These are phyloP conservation scores for Tachina grossa DNA, from an alignment of 2,888 invertebrate species.

Conservation along the genomic window DNA sequence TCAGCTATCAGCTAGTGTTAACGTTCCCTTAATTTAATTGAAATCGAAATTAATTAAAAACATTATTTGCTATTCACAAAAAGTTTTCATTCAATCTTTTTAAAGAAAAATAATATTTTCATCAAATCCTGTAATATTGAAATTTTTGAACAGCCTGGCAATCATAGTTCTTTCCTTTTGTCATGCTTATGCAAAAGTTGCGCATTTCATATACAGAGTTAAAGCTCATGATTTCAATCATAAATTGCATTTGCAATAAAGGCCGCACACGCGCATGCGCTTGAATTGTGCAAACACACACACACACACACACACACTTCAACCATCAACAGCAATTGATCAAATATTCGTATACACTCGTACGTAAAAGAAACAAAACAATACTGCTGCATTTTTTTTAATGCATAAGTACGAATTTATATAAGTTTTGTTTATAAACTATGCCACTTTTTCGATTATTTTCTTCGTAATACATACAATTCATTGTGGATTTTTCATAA, in stretches of 20 bases:
- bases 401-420: neutral
- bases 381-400: constrained; percentile 17
- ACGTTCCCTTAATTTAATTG: no score
- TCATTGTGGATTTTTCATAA: constrained; percentile 66
- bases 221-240: constrained; percentile 73
- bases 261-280: constrained; percentile 67
- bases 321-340: constrained; percentile 36
- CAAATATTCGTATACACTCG: neutral
- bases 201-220: constrained; percentile 43
- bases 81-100: no score
- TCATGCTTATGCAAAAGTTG: constrained; percentile 59
- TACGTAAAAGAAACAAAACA: neutral
- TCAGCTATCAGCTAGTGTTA: no score
- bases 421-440: constrained; percentile 40
- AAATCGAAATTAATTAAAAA: no score
- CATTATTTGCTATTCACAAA: no score
- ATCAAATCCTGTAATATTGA: neutral
- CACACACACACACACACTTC: neutral
- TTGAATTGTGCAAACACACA: constrained; percentile 9
- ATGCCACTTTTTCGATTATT: constrained; percentile 28
- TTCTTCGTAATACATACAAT: constrained; percentile 38
- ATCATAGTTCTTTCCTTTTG: constrained; percentile 24
- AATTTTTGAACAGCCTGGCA: constrained; percentile 35
- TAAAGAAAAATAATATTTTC: neutral
- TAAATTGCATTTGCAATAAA: constrained; percentile 71